Evolutionary conservation across 2,797 vertebrate species (phyloP), one percentile per base, ranked within the genome.

Genomic region (Hapalemur alaotrensis): DNA sequence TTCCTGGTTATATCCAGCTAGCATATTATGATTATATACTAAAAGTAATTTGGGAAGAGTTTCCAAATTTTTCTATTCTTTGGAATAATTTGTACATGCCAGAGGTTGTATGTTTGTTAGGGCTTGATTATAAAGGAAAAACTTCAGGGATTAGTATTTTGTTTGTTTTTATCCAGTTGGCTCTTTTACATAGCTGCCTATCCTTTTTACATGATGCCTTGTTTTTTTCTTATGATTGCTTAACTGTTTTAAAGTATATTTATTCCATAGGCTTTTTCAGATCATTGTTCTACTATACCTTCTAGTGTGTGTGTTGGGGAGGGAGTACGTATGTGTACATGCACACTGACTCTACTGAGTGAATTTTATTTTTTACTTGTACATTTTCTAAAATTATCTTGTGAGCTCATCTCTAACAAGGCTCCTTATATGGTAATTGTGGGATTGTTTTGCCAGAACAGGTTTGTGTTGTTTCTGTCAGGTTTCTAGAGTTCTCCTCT

Each of bases 381-480:
- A 17, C 28, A 90, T 41, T 85, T 78, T 50, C 28, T 76, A 43
- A 50, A 67, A 28, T 50, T 50, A 67, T 81, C 52, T 78, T 76
- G 1, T 32, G 41, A 84, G 14, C 35, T 76, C 15, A 57, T 76
- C 28, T 12, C 11, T 30, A 85, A 63, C 65, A 79, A 72, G 52
- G 13, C 23, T 85, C 63, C 35, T 72, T 52, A 63, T 46, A 13
- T 52, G 84, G 46, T 22, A 43, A 85, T 5, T 79, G 43, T 91
- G 63, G 52, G 32, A 79, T n/a, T 85, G 22, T 79, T 85, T 95
- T 23, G 43, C 73, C 43, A 79, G 83, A 46, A 17, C 84, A 43
- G 35, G 59, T 90, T 85, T 94, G 54, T 80, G 54, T 73, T 95
- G 65, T 54, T 86, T 85, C 65, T 86, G 65, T 32, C 46, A 85